Conservation (phyloP, 1,140 invertebrate genomes). For the Lysiphlebus fabarum region DNA sequence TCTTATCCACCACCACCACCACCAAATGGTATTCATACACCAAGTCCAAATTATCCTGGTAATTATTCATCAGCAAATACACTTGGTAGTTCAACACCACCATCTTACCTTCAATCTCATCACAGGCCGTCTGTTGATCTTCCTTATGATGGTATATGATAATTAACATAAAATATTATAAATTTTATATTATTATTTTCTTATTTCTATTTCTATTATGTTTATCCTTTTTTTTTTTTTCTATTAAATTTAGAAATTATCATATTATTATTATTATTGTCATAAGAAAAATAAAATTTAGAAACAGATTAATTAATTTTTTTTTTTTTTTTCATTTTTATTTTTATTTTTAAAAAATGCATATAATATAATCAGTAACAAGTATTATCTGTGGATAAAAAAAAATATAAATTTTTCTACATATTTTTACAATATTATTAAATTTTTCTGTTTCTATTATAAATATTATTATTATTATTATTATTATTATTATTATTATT, state of each 20-base stretch:
- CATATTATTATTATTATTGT: too few species aligned
- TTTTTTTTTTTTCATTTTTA: too few species aligned
- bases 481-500: too few species aligned
- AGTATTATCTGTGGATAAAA: neutral
- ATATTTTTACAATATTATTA: conserved; percentile 45
- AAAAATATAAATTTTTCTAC: conserved; percentile 41
- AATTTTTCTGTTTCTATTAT: conserved; percentile 19
- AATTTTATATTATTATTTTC: too few species aligned
- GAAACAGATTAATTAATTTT: conserved; percentile 4
- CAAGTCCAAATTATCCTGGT: conserved; percentile 50
- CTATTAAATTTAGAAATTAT: neutral
- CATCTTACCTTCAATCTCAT: conserved; percentile 49
- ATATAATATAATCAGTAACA: neutral
- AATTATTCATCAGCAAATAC: conserved; percentile 35
- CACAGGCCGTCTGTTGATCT: conserved; percentile 52
- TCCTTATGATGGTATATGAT: conserved; percentile 54
- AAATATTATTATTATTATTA: too few species aligned
- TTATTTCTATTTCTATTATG: neutral
- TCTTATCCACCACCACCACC: conserved; percentile 45
- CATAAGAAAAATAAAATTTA: too few species aligned
- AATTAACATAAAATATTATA: conserved; percentile 40
- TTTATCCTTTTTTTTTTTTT: neutral
- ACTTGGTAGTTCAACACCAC: conserved; percentile 43
- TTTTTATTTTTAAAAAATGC: too few species aligned
- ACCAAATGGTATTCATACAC: conserved; percentile 43